Evolutionary conservation across 2,888 invertebrate species (phyloP), one percentile per base, ranked within the genome.

Genomic region (Papilio elwesi): DNA sequence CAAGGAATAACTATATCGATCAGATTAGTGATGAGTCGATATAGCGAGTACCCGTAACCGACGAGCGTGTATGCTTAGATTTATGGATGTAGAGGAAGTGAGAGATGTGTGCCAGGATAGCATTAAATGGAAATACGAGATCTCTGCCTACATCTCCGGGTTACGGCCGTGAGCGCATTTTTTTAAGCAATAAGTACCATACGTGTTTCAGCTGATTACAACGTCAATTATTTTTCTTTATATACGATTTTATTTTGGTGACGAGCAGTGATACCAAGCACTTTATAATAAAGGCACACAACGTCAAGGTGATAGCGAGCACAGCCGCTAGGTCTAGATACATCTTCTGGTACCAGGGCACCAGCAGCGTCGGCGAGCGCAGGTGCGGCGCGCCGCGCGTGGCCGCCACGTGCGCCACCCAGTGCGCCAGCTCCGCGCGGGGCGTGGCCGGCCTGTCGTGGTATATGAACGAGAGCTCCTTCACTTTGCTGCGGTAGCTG

Each of bases 321-420:
- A 80, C 12, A 8, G 74, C 82, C 48, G 82, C 1, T 4, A 89
- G 74, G 78, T 90, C 90, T 26, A 90, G 53, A 57, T 85, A 88
- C 13, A 83, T 0, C 69, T 84, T 85, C 76, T 88, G 83, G 77
- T 88, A 90, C 73, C 84, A 82, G 26, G 85, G 83, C 7, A 87
- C 49, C 51, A 75, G 52, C 0, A 88, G 74, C 0, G 87, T 88
- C 0, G 82, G 78, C 0, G 90, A 89, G 4, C 86, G 84, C 9
- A 90, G 75, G 66, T 90, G 87, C 0, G 75, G 72, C 0, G 90
- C 89, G 0, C 90, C 90, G 0, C 76, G 62, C 1, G 89, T 90
- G 12, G 76, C 75, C 8, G 85, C 77, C 7, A 88, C 89, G 74
- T 90, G 88, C 57, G 84, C 81, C 4, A 87, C 83, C 89, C 89